Conservation (phyloP, 2,888 invertebrate genomes). For the Hypselothyrea guttata region DNA sequence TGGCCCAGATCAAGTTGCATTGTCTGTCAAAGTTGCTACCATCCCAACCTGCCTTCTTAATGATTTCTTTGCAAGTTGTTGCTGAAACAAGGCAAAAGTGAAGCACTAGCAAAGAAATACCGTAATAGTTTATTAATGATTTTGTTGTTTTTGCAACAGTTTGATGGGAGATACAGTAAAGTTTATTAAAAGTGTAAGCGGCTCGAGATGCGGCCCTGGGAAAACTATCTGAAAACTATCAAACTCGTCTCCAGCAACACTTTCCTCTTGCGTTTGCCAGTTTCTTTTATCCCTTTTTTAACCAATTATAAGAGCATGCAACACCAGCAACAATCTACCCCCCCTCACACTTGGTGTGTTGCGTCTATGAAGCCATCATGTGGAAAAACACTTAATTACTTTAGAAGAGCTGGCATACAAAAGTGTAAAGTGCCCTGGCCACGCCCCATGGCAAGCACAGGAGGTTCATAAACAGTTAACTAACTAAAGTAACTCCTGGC, state of each 20-base stretch:
- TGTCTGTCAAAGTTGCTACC: slow-evolving; percentile 45
- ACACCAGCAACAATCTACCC: slow-evolving; percentile 21
- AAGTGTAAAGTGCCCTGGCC: slow-evolving; percentile 70
- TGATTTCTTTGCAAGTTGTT: not conserved
- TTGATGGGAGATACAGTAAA: slow-evolving; percentile 38
- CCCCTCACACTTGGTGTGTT: not conserved
- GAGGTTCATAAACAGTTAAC: slow-evolving; percentile 71
- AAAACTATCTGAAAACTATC: slow-evolving; percentile 65
- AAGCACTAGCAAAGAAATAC: slow-evolving; percentile 48
- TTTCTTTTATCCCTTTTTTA: slow-evolving; percentile 64
- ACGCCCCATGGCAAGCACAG: slow-evolving; percentile 41
- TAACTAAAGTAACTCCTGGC: slow-evolving; percentile 69
- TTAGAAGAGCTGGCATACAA: slow-evolving; percentile 74
- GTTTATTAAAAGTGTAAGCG: slow-evolving; percentile 61
- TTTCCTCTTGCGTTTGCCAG: slow-evolving; percentile 46
- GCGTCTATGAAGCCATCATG: slow-evolving; percentile 68
- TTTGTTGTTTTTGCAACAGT: slow-evolving; percentile 47
- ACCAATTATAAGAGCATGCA: slow-evolving; percentile 72
- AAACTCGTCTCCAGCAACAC: slow-evolving; percentile 53
- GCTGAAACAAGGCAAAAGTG: slow-evolving; percentile 3
- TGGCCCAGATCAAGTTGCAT: slow-evolving; percentile 61
- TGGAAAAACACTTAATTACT: slow-evolving; percentile 74
- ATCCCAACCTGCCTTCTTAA: not conserved
- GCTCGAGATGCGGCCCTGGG: slow-evolving; percentile 10
- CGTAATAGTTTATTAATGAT: slow-evolving; percentile 75